phyloP scores from a whole-genome alignment of 2,113 vertebrate species.

The Tyto alba region DNA sequence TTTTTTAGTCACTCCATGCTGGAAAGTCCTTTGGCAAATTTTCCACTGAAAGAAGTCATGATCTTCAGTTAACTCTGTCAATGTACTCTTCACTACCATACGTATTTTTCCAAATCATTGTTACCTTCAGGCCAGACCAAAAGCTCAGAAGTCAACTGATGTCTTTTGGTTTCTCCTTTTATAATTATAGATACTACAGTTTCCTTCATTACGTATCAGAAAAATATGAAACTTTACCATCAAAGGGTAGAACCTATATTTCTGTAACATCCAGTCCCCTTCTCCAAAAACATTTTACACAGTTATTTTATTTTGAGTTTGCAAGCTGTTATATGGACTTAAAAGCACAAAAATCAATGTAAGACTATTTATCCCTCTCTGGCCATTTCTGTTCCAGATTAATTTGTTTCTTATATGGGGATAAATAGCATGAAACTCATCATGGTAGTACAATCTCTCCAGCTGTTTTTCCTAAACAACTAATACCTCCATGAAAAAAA shows the following conservation, averaged over 20 bases:
- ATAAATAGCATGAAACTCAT: neutral
- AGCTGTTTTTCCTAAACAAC: neutral
- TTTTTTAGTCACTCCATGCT: neutral
- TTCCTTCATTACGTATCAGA: neutral
- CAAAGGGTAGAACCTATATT: neutral
- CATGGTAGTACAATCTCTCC: neutral
- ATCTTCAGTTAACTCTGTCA: neutral
- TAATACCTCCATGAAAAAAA: neutral
- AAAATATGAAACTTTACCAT: neutral
- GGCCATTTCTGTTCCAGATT: neutral
- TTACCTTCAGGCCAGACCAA: neutral
- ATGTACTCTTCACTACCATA: neutral
- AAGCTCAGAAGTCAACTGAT: neutral
- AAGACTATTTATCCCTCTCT: neutral
- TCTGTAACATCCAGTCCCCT: neutral
- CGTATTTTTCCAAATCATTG: neutral
- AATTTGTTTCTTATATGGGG: neutral
- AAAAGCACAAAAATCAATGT: neutral
- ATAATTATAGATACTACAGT: neutral
- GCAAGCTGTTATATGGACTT: neutral
- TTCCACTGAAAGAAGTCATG: neutral
- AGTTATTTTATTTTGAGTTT: neutral
- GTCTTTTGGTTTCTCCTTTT: neutral
- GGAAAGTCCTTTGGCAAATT: neutral
- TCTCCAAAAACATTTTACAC: neutral